Percentiles rank a stretch among this genome's conserved stretches.
Evolutionary conservation across 2,888 invertebrate species (phyloP).

Genomic region (Lithophane leautieri): DNA sequence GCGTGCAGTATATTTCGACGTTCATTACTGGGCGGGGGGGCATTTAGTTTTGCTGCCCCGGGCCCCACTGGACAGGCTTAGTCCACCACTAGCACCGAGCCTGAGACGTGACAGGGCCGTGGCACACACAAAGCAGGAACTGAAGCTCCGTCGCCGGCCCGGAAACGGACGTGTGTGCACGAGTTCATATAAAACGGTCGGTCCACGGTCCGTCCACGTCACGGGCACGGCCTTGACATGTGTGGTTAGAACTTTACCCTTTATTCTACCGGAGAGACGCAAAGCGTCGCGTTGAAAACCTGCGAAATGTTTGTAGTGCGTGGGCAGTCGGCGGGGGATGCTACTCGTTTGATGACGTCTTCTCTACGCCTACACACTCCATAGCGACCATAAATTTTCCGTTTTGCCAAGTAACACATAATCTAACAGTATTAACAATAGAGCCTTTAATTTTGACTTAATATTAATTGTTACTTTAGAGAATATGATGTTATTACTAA

Average conservation of each 20-base stretch:
- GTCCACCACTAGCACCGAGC: no score
- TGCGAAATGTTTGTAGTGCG: constrained; percentile 23
- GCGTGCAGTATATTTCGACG: no score
- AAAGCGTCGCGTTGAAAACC: constrained; percentile 1
- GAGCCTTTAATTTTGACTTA: constrained; percentile 42
- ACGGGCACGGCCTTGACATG: no score
- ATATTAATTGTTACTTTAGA: constrained; percentile 21
- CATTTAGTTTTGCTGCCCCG: no score
- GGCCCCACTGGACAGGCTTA: no score
- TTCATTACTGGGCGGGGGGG: no score
- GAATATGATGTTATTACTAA: constrained; percentile 47
- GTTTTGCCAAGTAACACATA: not conserved
- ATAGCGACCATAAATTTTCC: not conserved
- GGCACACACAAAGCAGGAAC: no score
- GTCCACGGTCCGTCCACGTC: no score
- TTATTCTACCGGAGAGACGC: constrained; percentile 6
- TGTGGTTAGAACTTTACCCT: not conserved
- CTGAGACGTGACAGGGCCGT: no score
- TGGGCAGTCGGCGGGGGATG: constrained; percentile 8
- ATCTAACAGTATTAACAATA: constrained; percentile 50
- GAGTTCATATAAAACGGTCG: no score
- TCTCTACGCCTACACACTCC: constrained; percentile 34
- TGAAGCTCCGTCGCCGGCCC: no score
- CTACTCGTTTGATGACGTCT: constrained; percentile 35
- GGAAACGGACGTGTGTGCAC: no score